Evolutionary conservation across 2,797 vertebrate genomes (phyloP).

Genomic region (Bradypodion ventrale): DNA sequence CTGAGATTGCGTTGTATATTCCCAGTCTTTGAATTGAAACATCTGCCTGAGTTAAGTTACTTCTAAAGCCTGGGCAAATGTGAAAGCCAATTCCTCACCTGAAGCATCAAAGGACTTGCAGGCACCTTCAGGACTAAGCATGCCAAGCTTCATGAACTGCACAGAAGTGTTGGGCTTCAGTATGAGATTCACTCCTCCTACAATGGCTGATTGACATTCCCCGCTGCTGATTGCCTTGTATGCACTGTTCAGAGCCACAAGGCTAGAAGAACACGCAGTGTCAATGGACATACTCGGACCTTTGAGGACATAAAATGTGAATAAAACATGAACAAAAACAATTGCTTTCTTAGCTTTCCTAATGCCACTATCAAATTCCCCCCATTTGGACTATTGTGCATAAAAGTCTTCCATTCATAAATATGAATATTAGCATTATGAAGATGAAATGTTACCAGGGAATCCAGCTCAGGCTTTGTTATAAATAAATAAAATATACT

Average conservation of each 20-base stretch:
- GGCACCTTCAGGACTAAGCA: slow-evolving; percentile 90
- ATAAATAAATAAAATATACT: not conserved
- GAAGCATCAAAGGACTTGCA: slow-evolving; percentile 91
- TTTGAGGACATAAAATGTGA: slow-evolving; percentile 58
- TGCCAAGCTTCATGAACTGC: slow-evolving; percentile 96
- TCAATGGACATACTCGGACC: slow-evolving; percentile 93
- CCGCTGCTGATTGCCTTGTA: slow-evolving; percentile 87
- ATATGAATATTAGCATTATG: not conserved
- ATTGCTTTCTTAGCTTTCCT: not conserved
- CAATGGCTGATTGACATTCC: slow-evolving; percentile 85
- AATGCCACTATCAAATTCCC: not conserved
- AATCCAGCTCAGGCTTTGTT: not conserved
- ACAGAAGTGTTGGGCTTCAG: slow-evolving; percentile 95
- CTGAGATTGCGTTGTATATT: too few relatives aligned
- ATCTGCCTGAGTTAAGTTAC: too few relatives aligned
- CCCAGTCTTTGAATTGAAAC: too few relatives aligned
- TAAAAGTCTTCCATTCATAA: not conserved
- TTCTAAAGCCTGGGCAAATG: not conserved
- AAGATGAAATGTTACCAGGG: slow-evolving; percentile 11
- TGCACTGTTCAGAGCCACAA: slow-evolving; percentile 88
- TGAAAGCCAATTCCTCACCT: slow-evolving; percentile 75
- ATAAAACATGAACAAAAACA: not conserved
- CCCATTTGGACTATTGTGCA: not conserved
- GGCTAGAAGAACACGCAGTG: slow-evolving; percentile 95
- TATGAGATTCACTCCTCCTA: slow-evolving; percentile 90